These are phyloP conservation scores for Callipepla californica DNA, from an alignment of 2,113 vertebrate species.

Conservation along the genomic window DNA sequence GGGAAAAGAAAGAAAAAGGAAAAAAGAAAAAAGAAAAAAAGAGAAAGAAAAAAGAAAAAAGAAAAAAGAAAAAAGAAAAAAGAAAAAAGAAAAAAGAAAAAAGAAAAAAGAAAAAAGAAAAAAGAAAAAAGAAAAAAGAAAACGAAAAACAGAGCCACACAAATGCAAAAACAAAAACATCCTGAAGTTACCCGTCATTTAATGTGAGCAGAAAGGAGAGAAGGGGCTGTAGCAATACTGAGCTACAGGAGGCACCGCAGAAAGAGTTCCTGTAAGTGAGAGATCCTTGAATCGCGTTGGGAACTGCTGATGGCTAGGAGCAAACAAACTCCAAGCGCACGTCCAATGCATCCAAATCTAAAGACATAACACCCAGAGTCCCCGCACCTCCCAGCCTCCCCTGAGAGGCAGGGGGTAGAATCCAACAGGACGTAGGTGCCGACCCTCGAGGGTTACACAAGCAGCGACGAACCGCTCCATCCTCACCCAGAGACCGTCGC, in stretches of 20 bases:
- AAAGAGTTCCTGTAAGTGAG: not conserved
- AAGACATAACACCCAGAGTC: not conserved
- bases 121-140: fast-evolving
- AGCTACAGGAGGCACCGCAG: not conserved
- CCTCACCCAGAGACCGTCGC: no score
- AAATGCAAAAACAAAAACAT: not conserved
- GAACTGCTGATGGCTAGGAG: not conserved
- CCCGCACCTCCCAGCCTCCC: not conserved
- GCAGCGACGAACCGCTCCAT: not conserved
- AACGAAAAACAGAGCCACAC: not conserved
- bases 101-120: not conserved
- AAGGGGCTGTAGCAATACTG: not conserved
- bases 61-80: no score
- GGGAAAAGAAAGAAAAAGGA: no score
- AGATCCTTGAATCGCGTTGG: not conserved
- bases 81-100: no score
- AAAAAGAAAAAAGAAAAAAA: no score
- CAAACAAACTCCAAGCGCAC: not conserved
- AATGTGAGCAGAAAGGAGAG: not conserved
- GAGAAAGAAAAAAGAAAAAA: no score
- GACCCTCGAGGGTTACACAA: not conserved
- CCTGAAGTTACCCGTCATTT: not conserved
- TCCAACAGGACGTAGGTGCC: not conserved
- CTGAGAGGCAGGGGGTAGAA: not conserved
- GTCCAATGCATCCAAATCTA: not conserved